Evolutionary conservation across 2,888 invertebrate genomes (phyloP).

Genomic region (Drosophila melanosoma): DNA sequence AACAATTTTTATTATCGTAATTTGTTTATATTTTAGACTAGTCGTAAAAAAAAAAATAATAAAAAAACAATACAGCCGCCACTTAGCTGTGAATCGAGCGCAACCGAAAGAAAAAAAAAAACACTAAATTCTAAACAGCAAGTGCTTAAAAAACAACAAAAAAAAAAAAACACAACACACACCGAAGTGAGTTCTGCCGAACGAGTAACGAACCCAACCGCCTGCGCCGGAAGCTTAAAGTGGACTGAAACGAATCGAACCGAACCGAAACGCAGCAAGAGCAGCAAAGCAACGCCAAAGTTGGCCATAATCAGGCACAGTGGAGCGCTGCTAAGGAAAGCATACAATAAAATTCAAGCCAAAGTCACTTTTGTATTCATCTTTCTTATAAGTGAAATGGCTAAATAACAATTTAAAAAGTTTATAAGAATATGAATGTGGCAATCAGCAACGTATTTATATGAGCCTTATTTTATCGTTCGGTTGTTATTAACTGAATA

Average conservation of each 20-base stretch:
- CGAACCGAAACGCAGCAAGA: conserved; percentile 57
- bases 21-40: conserved; percentile 7
- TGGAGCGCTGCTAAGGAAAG: conserved; percentile 13
- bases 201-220: conserved; percentile 60
- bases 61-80: conserved; percentile 30
- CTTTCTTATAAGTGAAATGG: background rate
- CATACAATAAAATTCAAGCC: background rate
- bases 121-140: conserved; percentile 27
- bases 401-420: background rate
- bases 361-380: background rate
- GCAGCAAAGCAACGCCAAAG: conserved; percentile 40
- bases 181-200: conserved; percentile 57
- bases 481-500: background rate
- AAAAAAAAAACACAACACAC: conserved; percentile 27
- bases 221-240: conserved; percentile 81
- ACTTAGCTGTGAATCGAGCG: conserved; percentile 62
- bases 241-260: conserved; percentile 74
- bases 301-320: conserved; percentile 39
- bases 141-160: conserved; percentile 10
- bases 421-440: background rate
- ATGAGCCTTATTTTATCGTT: background rate
- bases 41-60: conserved; percentile 9
- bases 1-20: conserved; percentile 17
- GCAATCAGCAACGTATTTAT: background rate
- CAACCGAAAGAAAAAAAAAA: conserved; percentile 22